Evolutionary conservation across 2,797 vertebrate species (phyloP).

Genomic region (Sebastes flavidus): DNA sequence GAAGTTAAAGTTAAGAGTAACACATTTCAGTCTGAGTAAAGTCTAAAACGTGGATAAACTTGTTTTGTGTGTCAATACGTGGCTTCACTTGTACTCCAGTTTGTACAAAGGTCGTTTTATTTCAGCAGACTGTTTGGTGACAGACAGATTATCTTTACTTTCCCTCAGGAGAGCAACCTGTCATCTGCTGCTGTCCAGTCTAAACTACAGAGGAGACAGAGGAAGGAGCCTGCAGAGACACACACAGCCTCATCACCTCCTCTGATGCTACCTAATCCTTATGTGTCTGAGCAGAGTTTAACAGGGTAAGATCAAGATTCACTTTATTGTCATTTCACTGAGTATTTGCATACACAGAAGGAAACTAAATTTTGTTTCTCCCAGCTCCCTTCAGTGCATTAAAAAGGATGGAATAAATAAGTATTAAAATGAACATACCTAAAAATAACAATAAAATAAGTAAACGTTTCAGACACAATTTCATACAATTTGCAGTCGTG

Average conservation of each 20-base stretch:
- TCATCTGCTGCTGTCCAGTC: constrained; percentile 41
- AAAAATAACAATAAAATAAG: too few species aligned
- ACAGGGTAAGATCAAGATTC: constrained; percentile 68
- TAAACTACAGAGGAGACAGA: constrained; percentile 64
- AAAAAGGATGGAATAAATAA: too few species aligned
- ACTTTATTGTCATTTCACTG: too few species aligned
- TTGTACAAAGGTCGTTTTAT: constrained; percentile 19
- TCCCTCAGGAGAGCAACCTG: constrained; percentile 75
- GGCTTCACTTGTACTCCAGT: neutral
- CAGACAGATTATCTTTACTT: neutral
- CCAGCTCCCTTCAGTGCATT: too few species aligned
- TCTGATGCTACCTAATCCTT: constrained; percentile 75
- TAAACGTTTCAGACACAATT: too few species aligned
- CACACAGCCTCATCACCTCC: constrained; percentile 69
- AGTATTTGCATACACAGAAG: too few species aligned
- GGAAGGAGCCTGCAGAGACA: constrained; percentile 73
- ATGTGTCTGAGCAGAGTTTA: constrained; percentile 67
- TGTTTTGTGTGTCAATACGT: neutral
- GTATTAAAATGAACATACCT: too few species aligned
- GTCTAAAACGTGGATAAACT: neutral
- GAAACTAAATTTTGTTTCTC: too few species aligned
- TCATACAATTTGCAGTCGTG: too few species aligned
- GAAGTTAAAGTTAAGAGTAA: neutral
- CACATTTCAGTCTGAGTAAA: too few species aligned
- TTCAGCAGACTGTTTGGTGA: neutral